These are phyloP conservation scores for Epinephelus lanceolatus DNA, from an alignment of 2,113 vertebrate species.

Conservation along the genomic window DNA sequence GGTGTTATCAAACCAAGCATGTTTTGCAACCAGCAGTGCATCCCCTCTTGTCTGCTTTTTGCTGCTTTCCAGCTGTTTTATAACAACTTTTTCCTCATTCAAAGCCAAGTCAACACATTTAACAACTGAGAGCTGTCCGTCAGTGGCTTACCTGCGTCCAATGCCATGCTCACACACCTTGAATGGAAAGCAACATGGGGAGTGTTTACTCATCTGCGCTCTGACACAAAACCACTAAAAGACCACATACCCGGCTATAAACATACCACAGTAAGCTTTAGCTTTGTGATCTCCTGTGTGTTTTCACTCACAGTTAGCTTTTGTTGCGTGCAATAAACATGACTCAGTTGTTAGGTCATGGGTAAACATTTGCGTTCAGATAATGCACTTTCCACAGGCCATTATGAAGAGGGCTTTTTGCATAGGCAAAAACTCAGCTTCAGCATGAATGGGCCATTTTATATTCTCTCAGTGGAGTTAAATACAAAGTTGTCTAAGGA, in stretches of 20 bases:
- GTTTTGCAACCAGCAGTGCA: constrained; percentile 47
- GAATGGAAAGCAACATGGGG: constrained; percentile 45
- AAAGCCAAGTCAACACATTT: neutral
- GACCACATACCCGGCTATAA: constrained; percentile 64
- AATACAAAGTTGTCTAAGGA: constrained; percentile 13
- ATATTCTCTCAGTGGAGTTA: neutral
- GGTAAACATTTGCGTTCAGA: constrained; percentile 70
- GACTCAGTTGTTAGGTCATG: constrained; percentile 67
- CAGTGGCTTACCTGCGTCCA: constrained; percentile 38
- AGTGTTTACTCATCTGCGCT: constrained; percentile 52
- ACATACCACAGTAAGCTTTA: constrained; percentile 62
- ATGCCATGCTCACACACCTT: constrained; percentile 41
- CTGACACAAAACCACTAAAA: constrained; percentile 65
- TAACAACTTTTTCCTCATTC: neutral
- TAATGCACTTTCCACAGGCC: constrained; percentile 59
- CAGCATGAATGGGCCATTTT: constrained; percentile 28
- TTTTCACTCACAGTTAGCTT: constrained; percentile 73
- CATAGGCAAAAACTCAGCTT: constrained; percentile 5
- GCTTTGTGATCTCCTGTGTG: constrained; percentile 68
- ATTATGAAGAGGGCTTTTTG: constrained; percentile 25
- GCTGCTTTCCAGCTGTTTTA: constrained; percentile 25
- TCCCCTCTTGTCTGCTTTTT: neutral
- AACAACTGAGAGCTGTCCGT: neutral
- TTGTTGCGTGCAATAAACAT: constrained; percentile 74
- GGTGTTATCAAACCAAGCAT: constrained; percentile 49